Evolutionary conservation across 2,797 vertebrate species (phyloP), one percentile per base, ranked within the genome.

Genomic region (Aplochiton taeniatus): DNA sequence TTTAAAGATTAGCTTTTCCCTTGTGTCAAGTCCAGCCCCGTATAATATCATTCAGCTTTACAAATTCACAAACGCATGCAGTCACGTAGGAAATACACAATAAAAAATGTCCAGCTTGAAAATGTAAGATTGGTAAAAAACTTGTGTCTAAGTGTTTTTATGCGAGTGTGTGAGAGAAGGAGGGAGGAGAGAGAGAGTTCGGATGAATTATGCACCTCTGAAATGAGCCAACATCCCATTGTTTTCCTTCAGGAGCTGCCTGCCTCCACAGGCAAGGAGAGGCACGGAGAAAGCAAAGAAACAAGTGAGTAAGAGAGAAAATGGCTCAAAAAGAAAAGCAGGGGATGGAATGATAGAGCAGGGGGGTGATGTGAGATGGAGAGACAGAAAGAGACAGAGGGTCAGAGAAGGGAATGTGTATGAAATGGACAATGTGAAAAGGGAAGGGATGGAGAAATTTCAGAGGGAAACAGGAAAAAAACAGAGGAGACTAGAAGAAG

Each of bases 201-300:
- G 45, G 47, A 81, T 82, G 69, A 84, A 85, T 84, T 75, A 88
- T 80, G 75, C 47, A 70, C 74, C 8, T 62, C 62, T 67, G 66
- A 82, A 87, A 80, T 73, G 49, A 75, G 68, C 80, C 70, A 70
- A 66, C 41, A 64, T 79, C 64, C 71, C 70, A 78, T 76, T 84
- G 78, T 87, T 85, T 65, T 65, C 69, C 62, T 63, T 57, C 47
- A 76, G 72, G 72, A 79, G 67, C 68, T 48, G 47, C 41, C 18
- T 56, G 64, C 52, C 67, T 70, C 65, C 4, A 62, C 68, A 76
- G 20, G 60, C 44, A 49, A 1, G 0, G 48, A 61, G 63, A 59
- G 53, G 77, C 66, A 53, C 16, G 16, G 16, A 53, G 51, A 17
- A n/a, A 17, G n/a, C 0, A 16, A 14, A 14, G 12, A 47, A 9